phyloP scores from a whole-genome alignment of 2,797 vertebrate species.

The Pseudochromis fuscus region DNA sequence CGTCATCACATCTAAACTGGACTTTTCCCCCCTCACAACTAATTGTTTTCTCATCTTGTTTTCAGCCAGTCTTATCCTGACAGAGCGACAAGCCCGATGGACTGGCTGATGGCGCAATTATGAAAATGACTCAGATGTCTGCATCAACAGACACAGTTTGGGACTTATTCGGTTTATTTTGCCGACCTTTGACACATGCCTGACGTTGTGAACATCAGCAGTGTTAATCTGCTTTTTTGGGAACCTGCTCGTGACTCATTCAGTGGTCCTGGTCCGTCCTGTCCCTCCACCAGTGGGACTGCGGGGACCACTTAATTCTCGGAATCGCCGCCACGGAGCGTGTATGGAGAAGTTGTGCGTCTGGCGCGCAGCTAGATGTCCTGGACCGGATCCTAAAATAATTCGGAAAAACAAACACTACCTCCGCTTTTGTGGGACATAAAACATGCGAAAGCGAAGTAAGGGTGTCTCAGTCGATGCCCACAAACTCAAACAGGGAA shows the following conservation, averaged over 20 bases:
- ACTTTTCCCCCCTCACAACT: background rate
- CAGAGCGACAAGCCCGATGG: background rate
- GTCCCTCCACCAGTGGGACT: constrained; percentile 18
- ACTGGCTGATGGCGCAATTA: background rate
- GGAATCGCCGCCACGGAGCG: constrained; percentile 9
- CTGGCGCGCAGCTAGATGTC: constrained; percentile 24
- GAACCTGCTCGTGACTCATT: constrained; percentile 53
- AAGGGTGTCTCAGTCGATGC: constrained; percentile 32
- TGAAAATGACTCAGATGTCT: constrained; percentile 9
- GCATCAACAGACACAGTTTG: background rate
- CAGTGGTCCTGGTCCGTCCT: constrained; percentile 14
- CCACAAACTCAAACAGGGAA: constrained; percentile 51
- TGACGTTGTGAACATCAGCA: background rate
- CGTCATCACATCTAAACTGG: background rate
- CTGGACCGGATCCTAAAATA: constrained; percentile 8
- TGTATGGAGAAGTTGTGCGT: constrained; percentile 52
- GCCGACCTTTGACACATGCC: constrained; percentile 11
- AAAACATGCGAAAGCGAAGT: constrained; percentile 52
- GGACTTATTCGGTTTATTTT: background rate
- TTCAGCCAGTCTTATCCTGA: too few relatives aligned
- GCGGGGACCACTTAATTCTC: constrained; percentile 22
- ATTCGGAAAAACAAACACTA: background rate
- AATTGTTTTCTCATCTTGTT: background rate
- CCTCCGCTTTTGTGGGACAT: constrained; percentile 15
- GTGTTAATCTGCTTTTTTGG: background rate